Evolutionary conservation across 2,113 vertebrate species (phyloP).

Genomic region (Tricholaema leucomelas): DNA sequence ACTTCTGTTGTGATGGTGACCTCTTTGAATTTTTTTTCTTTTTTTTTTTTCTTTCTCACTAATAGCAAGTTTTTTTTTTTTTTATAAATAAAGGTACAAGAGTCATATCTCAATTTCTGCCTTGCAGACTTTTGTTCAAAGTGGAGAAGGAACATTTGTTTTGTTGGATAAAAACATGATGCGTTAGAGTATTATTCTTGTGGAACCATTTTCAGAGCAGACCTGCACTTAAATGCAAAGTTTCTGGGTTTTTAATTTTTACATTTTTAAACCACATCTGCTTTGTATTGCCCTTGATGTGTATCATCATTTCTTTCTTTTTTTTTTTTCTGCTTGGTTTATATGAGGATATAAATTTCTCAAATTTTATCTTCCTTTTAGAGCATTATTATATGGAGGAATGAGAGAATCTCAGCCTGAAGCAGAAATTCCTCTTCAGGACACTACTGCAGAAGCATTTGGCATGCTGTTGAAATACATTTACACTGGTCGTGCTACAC

Average conservation of each 20-base stretch:
- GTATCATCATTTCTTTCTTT: neutral
- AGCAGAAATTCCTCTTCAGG: conserved; percentile 92
- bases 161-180: neutral
- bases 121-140: neutral
- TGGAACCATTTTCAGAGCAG: neutral
- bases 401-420: conserved; percentile 96
- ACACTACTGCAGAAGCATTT: conserved; percentile 94
- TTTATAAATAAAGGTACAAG: accelerated
- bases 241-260: neutral
- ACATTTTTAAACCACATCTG: neutral
- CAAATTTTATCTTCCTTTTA: conserved; percentile 49
- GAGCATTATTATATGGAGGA: conserved; percentile 93
- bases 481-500: conserved; percentile 93
- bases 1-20: neutral
- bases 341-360: neutral
- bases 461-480: conserved; percentile 95
- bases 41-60: neutral
- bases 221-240: neutral
- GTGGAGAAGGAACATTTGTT: neutral
- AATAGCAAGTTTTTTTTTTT: neutral
- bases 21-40: neutral
- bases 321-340: neutral
- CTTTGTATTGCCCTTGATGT: neutral
- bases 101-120: neutral
- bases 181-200: neutral